phyloP scores from a whole-genome alignment of 2,113 vertebrate species.

The Glaucomys volans region DNA sequence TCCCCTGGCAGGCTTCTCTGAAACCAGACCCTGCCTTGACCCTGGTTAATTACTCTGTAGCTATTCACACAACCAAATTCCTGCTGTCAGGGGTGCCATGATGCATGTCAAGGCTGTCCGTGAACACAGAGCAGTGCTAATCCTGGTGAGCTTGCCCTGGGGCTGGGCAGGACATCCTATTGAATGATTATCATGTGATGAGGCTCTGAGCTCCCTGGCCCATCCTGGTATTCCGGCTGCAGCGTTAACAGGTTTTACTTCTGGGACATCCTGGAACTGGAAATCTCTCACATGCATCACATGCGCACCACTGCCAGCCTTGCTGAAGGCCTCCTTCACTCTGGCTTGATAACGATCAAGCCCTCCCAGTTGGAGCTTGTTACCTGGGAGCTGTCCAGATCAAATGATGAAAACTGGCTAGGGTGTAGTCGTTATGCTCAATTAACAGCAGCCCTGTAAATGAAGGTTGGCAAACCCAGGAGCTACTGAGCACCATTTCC shows the following conservation, averaged over 20 bases:
- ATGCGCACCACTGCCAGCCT: neutral
- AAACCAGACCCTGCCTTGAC: constrained; percentile 83
- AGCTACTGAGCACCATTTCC: constrained; percentile 29
- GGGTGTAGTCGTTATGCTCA: constrained; percentile 78
- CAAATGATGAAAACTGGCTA: constrained; percentile 74
- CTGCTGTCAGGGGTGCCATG: constrained; percentile 68
- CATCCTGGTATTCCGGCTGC: constrained; percentile 63
- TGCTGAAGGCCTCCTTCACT: neutral
- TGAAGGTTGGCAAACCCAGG: constrained; percentile 63
- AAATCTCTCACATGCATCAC: constrained; percentile 30
- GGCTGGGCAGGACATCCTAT: constrained; percentile 79
- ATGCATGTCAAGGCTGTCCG: constrained; percentile 74
- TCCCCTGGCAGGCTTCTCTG: constrained; percentile 79
- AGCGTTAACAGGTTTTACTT: constrained; percentile 76
- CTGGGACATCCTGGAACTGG: constrained; percentile 35
- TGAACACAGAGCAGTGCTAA: constrained; percentile 81
- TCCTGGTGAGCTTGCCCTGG: constrained; percentile 81
- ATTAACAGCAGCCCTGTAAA: constrained; percentile 78
- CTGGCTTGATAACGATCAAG: constrained; percentile 72
- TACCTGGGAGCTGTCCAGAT: constrained; percentile 73
- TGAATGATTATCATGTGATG: constrained; percentile 83
- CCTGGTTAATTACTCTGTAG: constrained; percentile 85
- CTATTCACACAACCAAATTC: constrained; percentile 82
- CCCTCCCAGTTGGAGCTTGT: constrained; percentile 64
- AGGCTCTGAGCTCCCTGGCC: constrained; percentile 71